Evolutionary conservation across 2,113 vertebrate species (phyloP).

Genomic region (Eulemur rufifrons): DNA sequence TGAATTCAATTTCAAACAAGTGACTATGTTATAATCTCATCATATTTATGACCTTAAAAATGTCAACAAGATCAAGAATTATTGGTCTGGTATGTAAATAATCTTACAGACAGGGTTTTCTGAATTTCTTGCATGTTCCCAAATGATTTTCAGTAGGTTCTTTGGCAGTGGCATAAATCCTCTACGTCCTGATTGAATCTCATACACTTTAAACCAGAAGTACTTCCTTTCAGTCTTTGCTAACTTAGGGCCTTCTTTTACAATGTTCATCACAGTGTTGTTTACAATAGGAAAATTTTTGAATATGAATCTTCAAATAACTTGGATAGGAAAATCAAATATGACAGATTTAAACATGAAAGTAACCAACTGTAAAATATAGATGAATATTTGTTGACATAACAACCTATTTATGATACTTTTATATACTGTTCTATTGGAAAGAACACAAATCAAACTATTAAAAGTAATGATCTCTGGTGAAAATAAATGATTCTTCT

Average conservation of each 20-base stretch:
- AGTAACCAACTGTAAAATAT: not conserved
- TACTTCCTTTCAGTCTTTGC: not conserved
- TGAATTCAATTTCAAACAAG: not conserved
- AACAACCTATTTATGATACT: not conserved
- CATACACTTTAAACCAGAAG: not conserved
- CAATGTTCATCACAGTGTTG: not conserved
- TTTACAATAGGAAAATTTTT: not conserved
- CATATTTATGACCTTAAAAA: not conserved
- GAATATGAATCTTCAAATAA: not conserved
- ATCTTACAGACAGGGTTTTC: not conserved
- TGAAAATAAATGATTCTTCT: not conserved
- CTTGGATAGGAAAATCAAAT: not conserved
- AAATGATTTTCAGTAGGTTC: not conserved
- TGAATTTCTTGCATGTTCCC: not conserved
- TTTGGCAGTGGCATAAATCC: rapidly evolving
- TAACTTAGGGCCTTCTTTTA: not conserved
- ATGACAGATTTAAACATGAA: not conserved
- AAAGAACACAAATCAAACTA: not conserved
- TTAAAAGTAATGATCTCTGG: not conserved
- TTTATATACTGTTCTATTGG: not conserved
- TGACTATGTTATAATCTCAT: not conserved
- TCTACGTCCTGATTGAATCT: not conserved
- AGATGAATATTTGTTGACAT: not conserved
- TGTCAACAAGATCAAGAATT: not conserved
- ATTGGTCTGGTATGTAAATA: not conserved